Base-by-base conservation (phyloP, 2,113 vertebrate species). In the Platycercus adscitus region DNA sequence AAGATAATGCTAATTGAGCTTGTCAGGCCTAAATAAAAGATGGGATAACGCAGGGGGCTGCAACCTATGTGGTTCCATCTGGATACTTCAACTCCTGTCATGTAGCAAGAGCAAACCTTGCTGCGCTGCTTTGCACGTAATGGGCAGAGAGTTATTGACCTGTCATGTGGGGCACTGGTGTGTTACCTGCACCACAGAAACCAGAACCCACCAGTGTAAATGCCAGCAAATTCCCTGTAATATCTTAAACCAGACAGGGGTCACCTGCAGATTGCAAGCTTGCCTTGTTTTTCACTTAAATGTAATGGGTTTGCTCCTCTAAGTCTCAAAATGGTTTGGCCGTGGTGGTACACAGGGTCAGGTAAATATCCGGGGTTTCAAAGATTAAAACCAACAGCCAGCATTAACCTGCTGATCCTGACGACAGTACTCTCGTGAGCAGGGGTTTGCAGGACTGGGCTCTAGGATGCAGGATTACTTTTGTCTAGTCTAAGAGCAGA, bases 11-110 rank as follows among this genome's bases (percentile, higher is more conserved):
- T 95, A 96, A 98, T 89, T 97, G 77, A 95, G 86, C 83, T 94
- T 96, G 90, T 96, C 86, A 95, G 89, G 71, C 93, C 77, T 95
- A 89, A 97, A 93, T 93, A 93, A 96, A 97, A 97, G 87, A 93
- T 78, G 95, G 82, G 43, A 58, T 91, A 93, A 79, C 15, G 64
- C 63, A 85, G 52, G 29, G 37, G 77, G 70, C 83, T 89, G 56
- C 89, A 88, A 43, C 71, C 89, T 79, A 29, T 29, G 64, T 47
- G 61, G 52, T 11, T 96, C 93, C 92, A 96, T 94, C 89, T 95
- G 95, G 84, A 80, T 86, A 39, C 92, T 95, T 79, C 94, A 82
- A 44, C 82, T 97, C 81, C 64, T 53, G 24, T 95, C 76, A 89
- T 12, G 77, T 43, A 78, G 56, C 75, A 55, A 65, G 69, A 97